phyloP scores from a whole-genome alignment of 2,888 invertebrate genomes.

The Alviniconcha strummeri region DNA sequence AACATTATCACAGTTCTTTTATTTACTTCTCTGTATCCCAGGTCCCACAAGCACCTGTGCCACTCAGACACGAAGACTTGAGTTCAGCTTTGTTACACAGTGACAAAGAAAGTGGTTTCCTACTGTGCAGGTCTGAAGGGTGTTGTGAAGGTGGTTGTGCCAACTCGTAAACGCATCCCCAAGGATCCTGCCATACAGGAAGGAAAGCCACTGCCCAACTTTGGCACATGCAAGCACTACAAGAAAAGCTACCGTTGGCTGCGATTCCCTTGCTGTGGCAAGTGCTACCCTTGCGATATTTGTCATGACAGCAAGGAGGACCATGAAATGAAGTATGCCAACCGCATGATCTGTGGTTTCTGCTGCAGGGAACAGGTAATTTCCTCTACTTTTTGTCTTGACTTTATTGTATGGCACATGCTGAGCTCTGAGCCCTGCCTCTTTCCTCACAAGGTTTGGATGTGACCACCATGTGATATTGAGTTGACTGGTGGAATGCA shows the following conservation, averaged over 20 bases:
- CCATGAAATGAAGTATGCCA: slow-evolving; percentile 74
- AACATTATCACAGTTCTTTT: too few species aligned
- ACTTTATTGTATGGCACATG: too few species aligned
- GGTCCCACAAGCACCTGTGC: too few species aligned
- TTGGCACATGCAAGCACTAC: slow-evolving; percentile 75
- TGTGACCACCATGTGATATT: too few species aligned
- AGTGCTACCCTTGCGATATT: slow-evolving; percentile 74
- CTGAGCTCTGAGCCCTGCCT: too few species aligned
- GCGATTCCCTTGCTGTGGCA: slow-evolving; percentile 75
- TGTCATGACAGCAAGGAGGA: slow-evolving; percentile 74
- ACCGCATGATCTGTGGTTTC: slow-evolving; percentile 75
- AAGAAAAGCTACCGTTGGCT: slow-evolving; percentile 76
- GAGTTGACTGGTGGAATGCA: too few species aligned
- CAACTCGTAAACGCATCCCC: slow-evolving; percentile 44
- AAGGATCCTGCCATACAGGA: slow-evolving; percentile 72
- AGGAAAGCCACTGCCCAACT: slow-evolving; percentile 73
- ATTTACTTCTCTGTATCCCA: too few species aligned
- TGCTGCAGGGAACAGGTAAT: slow-evolving; percentile 75
- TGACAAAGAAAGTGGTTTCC: too few species aligned
- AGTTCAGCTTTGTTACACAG: too few species aligned
- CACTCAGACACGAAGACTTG: too few species aligned
- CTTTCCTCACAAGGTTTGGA: too few species aligned
- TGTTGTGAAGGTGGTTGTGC: slow-evolving; percentile 32
- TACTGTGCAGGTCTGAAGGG: slow-evolving; percentile 25
- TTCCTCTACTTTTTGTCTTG: background rate